These are phyloP conservation scores for Bombus waltoni DNA, from an alignment of 1,140 invertebrate genomes.

Conservation along the genomic window DNA sequence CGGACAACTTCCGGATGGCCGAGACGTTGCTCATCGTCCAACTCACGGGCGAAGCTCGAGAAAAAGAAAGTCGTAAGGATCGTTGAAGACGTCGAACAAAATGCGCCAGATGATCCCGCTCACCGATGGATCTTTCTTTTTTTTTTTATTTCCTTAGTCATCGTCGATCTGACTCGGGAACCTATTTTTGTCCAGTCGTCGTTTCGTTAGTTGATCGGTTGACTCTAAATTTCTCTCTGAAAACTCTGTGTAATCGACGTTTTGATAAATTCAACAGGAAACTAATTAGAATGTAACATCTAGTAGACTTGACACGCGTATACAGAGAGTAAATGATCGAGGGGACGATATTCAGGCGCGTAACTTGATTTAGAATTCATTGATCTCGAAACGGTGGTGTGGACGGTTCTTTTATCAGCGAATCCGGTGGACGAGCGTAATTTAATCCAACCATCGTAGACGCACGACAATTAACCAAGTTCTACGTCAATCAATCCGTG, in stretches of 20 bases:
- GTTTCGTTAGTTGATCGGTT: too few relatives aligned
- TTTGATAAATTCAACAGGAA: background rate
- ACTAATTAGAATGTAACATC: background rate
- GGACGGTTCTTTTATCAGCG: background rate
- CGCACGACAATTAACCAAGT: background rate
- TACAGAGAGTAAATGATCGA: background rate
- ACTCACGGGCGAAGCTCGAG: constrained; percentile 35
- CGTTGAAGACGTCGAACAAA: constrained; percentile 51
- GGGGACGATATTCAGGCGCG: background rate
- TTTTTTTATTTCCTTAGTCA: background rate
- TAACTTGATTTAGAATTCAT: background rate
- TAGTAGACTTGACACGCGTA: background rate
- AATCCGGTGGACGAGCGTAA: background rate
- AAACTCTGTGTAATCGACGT: too few relatives aligned
- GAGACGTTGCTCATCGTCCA: constrained; percentile 57
- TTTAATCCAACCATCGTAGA: background rate
- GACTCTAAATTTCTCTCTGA: too few relatives aligned
- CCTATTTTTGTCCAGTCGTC: background rate
- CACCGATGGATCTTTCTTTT: background rate
- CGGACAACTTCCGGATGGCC: constrained; percentile 47
- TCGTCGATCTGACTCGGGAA: background rate
- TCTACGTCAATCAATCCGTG: too few relatives aligned
- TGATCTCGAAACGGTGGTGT: background rate
- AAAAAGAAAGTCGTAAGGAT: constrained; percentile 58
- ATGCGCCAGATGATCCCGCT: constrained; percentile 37